These are phyloP conservation scores for Anser cygnoides DNA, from an alignment of 2,113 vertebrate genomes.

Conservation along the genomic window DNA sequence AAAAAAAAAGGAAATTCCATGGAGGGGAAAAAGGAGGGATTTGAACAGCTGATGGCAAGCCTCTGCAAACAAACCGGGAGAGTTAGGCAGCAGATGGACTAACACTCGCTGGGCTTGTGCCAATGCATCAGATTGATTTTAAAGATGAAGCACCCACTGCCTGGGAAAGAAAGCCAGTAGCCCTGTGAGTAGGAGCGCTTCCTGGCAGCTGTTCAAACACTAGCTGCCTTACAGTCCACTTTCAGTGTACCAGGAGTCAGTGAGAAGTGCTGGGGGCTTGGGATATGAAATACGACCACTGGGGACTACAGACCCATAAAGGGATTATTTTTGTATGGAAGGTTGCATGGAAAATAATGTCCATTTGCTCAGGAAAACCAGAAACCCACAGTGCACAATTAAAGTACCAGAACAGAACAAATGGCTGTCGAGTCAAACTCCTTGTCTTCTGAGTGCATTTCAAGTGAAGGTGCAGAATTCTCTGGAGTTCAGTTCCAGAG, in stretches of 20 bases:
- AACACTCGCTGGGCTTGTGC: slow-evolving; percentile 52
- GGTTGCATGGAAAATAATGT: slow-evolving; percentile 3
- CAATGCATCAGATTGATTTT: slow-evolving; percentile 66
- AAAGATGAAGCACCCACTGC: slow-evolving; percentile 65
- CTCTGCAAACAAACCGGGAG: slow-evolving; percentile 38
- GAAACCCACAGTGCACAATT: background rate
- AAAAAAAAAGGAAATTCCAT: slow-evolving; percentile 27
- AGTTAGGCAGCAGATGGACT: slow-evolving; percentile 64
- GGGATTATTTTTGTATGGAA: background rate
- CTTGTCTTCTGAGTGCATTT: background rate
- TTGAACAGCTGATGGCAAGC: slow-evolving; percentile 61
- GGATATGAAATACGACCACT: slow-evolving; percentile 32
- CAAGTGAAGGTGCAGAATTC: background rate
- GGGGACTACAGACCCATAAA: background rate
- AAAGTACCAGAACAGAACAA: background rate
- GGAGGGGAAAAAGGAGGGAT: background rate
- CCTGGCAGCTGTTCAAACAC: slow-evolving; percentile 66
- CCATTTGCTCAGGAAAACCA: background rate
- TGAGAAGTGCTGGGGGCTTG: background rate
- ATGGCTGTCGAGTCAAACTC: background rate
- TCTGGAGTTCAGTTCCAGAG: background rate
- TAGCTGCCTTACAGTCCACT: background rate
- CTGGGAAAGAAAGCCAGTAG: slow-evolving; percentile 63
- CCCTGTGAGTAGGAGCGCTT: slow-evolving; percentile 31
- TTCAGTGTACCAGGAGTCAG: background rate